Evolutionary conservation across 2,888 invertebrate species (phyloP), one percentile per base, ranked within the genome.

Genomic region (Brenthis ino): DNA sequence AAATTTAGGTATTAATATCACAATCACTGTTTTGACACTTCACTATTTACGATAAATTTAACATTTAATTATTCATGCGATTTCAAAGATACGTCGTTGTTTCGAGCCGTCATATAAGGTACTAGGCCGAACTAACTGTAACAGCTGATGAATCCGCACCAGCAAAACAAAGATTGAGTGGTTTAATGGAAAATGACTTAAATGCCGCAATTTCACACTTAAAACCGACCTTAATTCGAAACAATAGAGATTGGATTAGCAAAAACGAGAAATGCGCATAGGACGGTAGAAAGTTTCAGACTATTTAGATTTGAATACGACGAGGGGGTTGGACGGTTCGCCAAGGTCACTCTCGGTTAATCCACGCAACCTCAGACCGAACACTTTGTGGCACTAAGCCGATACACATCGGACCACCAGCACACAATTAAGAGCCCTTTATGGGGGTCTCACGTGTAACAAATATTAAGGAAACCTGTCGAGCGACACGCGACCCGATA

Each of bases 121-220:
- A 91, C 91, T 90, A 90, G 85, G 77, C 80, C 79, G 75, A 73
- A 79, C 78, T 77, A 50, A 50, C 50, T 60, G 80, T 82, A 88
- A 88, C 91, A 91, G 91, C 91, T 92, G 91, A 88, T 88, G 85
- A 86, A 88, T 87, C 89, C 89, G 86, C 88, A 82, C 84, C 79
- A 87, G 84, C 89, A 89, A 89, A 90, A 91, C 88, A 91, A 87
- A 84, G 82, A 80, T 70, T 68, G 72, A 67, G 68, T 68, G 69
- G 71, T 69, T 64, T 72, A 74, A 73, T 66, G 74, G 72, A 68
- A 64, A 79, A 82, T 74, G 75, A 64, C 84, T 70, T 71, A 86
- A 84, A 72, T 64, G 71, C 77, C 77, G 79, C 74, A 47, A 65
- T n/a, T 72, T 73, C 72, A 69, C 75, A 82, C 68, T 54, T 69